Conservation (phyloP, 2,797 vertebrate species). For the Paguma larvata region DNA sequence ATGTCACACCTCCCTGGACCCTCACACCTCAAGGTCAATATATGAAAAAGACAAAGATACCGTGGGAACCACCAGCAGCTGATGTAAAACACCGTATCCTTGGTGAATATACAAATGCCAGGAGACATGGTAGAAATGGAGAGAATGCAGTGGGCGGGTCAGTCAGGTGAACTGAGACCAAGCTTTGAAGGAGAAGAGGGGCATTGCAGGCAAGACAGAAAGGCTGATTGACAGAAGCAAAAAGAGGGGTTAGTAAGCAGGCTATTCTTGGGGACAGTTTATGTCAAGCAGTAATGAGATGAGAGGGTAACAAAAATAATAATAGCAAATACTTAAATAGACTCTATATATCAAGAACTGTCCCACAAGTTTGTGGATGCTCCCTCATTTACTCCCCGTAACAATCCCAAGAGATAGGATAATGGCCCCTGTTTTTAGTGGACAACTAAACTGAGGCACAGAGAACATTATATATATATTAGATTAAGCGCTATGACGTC, state of each 20-base stretch:
- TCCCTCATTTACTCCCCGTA: background rate
- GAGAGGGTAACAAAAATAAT: conserved; percentile 33
- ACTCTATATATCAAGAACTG: background rate
- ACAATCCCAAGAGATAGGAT: background rate
- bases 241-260: background rate
- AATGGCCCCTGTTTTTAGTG: background rate
- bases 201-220: background rate
- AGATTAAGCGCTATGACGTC: background rate
- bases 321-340: background rate
- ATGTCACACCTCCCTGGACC: background rate
- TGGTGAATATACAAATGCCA: background rate
- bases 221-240: background rate
- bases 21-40: background rate
- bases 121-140: background rate
- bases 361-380: background rate
- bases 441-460: conserved; percentile 6
- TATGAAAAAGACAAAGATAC: background rate
- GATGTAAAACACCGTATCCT: background rate
- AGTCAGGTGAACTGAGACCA: background rate
- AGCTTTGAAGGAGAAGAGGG: background rate
- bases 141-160: background rate
- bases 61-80: background rate
- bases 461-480: background rate
- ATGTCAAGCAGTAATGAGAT: background rate
- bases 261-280: conserved; percentile 13